Percentiles rank a stretch among this genome's conserved stretches.
These are phyloP conservation scores for Guaruba guarouba DNA, from an alignment of 2,113 vertebrate genomes.

Conservation along the genomic window DNA sequence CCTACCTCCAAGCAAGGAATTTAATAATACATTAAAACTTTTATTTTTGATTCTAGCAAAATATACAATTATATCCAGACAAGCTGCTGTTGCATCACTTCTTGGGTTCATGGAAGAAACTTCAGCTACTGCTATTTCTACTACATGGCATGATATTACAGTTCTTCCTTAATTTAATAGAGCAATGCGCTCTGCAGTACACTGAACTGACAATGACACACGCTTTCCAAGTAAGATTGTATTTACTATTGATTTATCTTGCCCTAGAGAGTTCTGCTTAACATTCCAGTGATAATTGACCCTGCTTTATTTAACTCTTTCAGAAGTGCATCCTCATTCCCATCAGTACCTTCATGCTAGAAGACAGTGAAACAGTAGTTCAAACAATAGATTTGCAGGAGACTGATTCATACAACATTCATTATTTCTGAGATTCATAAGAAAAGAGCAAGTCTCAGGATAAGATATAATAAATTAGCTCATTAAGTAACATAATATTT, in stretches of 20 bases:
- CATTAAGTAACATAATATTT: neutral
- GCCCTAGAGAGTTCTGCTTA: slow-evolving; percentile 51
- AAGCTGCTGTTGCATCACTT: slow-evolving; percentile 65
- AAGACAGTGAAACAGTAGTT: neutral
- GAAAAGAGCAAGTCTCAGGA: neutral
- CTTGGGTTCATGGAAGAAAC: slow-evolving; percentile 45
- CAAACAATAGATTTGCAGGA: neutral
- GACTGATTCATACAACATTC: neutral
- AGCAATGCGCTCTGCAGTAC: slow-evolving; percentile 40
- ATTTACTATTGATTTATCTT: slow-evolving; percentile 62
- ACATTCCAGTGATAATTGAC: slow-evolving; percentile 45
- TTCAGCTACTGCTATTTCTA: slow-evolving; percentile 62
- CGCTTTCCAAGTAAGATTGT: neutral
- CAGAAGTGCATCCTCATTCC: neutral
- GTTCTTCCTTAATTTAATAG: slow-evolving; percentile 71
- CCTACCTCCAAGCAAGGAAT: slow-evolving; percentile 78
- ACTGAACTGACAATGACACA: slow-evolving; percentile 44
- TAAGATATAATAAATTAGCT: neutral
- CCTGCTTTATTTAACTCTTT: slow-evolving; percentile 50
- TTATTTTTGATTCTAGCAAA: slow-evolving; percentile 86
- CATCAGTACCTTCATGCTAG: neutral
- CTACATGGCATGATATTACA: slow-evolving; percentile 37
- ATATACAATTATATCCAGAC: slow-evolving; percentile 83
- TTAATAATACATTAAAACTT: slow-evolving; percentile 85
- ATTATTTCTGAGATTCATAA: neutral